Evolutionary conservation across 2,888 invertebrate genomes (phyloP).

Genomic region (Hirtodrosophila duncani): DNA sequence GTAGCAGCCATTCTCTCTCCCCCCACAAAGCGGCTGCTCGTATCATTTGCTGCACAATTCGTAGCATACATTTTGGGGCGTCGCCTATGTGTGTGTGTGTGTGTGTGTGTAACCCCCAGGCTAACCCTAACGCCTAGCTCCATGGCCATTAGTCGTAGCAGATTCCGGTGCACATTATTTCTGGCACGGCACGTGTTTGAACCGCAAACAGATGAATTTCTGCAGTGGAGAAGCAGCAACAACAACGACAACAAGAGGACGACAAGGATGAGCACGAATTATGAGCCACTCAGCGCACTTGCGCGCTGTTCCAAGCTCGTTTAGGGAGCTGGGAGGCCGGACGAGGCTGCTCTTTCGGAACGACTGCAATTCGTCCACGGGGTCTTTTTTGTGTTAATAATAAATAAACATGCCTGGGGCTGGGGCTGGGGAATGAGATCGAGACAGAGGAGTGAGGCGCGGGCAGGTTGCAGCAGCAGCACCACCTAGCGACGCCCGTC

Average conservation of each 20-base stretch:
- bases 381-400: constrained; percentile 68
- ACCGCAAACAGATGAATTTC: constrained; percentile 70
- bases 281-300: constrained; percentile 68
- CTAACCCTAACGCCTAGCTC: constrained; percentile 15
- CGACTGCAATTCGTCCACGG: constrained; percentile 67
- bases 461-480: background rate
- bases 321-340: background rate
- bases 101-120: too few species aligned
- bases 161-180: constrained; percentile 58
- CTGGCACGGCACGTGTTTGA: constrained; percentile 68
- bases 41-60: constrained; percentile 1
- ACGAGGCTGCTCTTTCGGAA: background rate
- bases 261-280: too few species aligned
- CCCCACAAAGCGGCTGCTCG: too few species aligned
- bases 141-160: constrained; percentile 53
- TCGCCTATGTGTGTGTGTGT: constrained; percentile 8
- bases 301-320: constrained; percentile 7
- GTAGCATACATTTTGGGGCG: constrained; percentile 13
- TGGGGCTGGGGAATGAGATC: constrained; percentile 18
- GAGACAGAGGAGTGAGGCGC: background rate
- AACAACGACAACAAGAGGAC: constrained; percentile 36
- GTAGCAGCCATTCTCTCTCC: too few species aligned
- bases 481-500: constrained; percentile 16
- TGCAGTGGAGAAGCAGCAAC: constrained; percentile 36
- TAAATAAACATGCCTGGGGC: constrained; percentile 61